Conservation (phyloP, 1,140 invertebrate species). For the Drosophila subpulchrella region DNA sequence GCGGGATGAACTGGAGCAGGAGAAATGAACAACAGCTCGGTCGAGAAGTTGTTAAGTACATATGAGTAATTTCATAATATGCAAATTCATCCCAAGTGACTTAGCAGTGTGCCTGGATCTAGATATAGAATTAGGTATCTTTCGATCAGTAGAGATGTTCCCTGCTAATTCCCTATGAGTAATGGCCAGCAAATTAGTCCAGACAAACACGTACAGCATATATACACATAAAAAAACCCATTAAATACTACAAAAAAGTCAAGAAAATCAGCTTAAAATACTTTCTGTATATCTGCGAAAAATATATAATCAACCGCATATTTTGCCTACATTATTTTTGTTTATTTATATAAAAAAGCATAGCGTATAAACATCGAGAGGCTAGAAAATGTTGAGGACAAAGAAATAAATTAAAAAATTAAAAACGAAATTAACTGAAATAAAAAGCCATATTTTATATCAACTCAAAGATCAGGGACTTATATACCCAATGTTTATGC, state of each 20-base stretch:
- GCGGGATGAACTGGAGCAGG: slow-evolving; percentile 15
- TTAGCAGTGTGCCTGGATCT: slow-evolving; percentile 9
- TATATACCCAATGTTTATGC: slow-evolving; percentile 1
- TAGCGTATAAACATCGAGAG: slow-evolving; percentile 1
- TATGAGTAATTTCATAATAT: slow-evolving; percentile 29
- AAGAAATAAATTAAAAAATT: slow-evolving; percentile 54
- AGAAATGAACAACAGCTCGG: slow-evolving; percentile 21
- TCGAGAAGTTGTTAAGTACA: slow-evolving; percentile 26
- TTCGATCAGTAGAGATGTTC: slow-evolving; percentile 19
- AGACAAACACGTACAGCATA: slow-evolving; percentile 24
- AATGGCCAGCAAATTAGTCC: slow-evolving; percentile 38
- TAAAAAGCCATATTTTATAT: slow-evolving; percentile 11
- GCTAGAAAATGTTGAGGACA: slow-evolving; percentile 47
- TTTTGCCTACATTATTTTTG: slow-evolving; percentile 19
- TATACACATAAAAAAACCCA: slow-evolving; percentile 41
- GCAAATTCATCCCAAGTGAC: slow-evolving; percentile 22
- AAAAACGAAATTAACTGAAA: slow-evolving; percentile 3
- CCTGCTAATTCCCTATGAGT: slow-evolving; percentile 39
- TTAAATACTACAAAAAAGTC: slow-evolving; percentile 17
- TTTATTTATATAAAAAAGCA: slow-evolving; percentile 31
- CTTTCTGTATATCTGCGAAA: slow-evolving; percentile 7
- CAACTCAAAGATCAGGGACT: slow-evolving; percentile 1
- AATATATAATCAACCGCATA: slow-evolving; percentile 17
- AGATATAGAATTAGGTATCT: slow-evolving; percentile 2
- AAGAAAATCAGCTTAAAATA: slow-evolving; percentile 21